phyloP scores from a whole-genome alignment of 2,888 invertebrate species.

The Mythimna albipuncta region DNA sequence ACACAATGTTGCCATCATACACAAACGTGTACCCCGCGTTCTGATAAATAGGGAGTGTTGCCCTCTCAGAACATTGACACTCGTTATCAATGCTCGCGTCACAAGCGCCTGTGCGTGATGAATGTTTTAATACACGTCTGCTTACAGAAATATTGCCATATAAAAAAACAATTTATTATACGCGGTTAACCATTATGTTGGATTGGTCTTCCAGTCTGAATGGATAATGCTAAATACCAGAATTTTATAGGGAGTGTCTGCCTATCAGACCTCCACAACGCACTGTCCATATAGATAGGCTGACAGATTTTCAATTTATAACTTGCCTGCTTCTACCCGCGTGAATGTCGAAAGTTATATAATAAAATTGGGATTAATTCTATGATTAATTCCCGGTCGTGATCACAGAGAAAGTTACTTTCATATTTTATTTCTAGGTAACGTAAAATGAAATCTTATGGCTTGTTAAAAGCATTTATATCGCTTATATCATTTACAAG shows the following conservation, averaged over 20 bases:
- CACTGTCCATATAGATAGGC: no score
- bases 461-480: no score
- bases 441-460: no score
- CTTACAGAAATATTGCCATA: constrained; percentile 5
- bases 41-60: constrained; percentile 38
- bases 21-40: constrained; percentile 29
- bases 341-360: no score
- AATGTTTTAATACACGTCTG: constrained; percentile 29
- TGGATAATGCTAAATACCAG: not conserved
- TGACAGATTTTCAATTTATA: no score
- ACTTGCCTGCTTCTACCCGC: no score
- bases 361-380: no score
- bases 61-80: constrained; percentile 51
- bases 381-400: no score
- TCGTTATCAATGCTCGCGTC: constrained; percentile 38
- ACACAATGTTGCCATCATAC: constrained; percentile 10
- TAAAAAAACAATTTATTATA: not conserved
- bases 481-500: no score
- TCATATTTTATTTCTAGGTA: no score
- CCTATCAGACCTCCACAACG: not conserved
- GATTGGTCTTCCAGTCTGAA: not conserved
- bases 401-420: no score
- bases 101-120: constrained; percentile 25
- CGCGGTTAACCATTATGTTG: no score
- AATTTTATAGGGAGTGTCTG: not conserved